Conservation (phyloP, 2,888 invertebrate species). For the Ophion obscuratus region DNA sequence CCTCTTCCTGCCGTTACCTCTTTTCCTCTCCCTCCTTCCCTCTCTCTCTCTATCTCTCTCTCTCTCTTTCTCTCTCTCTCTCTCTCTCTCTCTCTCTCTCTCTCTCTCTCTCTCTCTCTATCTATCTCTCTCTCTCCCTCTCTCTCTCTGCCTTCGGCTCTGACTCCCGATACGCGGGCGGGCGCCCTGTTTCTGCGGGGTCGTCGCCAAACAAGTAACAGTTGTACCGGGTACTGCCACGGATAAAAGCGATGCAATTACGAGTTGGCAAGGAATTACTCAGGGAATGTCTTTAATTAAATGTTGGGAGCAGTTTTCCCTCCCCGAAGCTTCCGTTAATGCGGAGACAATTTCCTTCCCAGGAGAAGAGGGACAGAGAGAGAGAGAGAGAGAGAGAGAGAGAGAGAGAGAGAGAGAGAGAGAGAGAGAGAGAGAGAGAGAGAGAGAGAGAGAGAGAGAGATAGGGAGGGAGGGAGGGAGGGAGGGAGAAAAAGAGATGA, state of each 20-base stretch:
- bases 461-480: background rate
- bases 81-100: too few species aligned
- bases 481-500: slow-evolving; percentile 33
- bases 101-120: slow-evolving; percentile 32
- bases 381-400: slow-evolving; percentile 14
- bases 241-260: slow-evolving; percentile 83
- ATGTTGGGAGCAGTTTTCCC: slow-evolving; percentile 82
- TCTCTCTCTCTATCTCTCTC: slow-evolving; percentile 18
- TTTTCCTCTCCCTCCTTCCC: background rate
- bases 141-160: slow-evolving; percentile 56
- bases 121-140: slow-evolving; percentile 17
- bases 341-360: slow-evolving; percentile 83
- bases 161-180: slow-evolving; percentile 74
- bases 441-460: slow-evolving; percentile 18
- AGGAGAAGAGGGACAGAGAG: slow-evolving; percentile 42
- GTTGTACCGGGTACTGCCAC: slow-evolving; percentile 74
- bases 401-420: slow-evolving; percentile 4
- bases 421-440: background rate
- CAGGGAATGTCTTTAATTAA: slow-evolving; percentile 83
- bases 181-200: slow-evolving; percentile 59
- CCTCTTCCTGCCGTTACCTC: background rate
- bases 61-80: background rate
- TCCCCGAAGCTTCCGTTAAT: slow-evolving; percentile 79
- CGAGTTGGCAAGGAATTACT: slow-evolving; percentile 79
- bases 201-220: slow-evolving; percentile 81